phyloP scores from a whole-genome alignment of 2,888 invertebrate species.

The Elmis aenea region DNA sequence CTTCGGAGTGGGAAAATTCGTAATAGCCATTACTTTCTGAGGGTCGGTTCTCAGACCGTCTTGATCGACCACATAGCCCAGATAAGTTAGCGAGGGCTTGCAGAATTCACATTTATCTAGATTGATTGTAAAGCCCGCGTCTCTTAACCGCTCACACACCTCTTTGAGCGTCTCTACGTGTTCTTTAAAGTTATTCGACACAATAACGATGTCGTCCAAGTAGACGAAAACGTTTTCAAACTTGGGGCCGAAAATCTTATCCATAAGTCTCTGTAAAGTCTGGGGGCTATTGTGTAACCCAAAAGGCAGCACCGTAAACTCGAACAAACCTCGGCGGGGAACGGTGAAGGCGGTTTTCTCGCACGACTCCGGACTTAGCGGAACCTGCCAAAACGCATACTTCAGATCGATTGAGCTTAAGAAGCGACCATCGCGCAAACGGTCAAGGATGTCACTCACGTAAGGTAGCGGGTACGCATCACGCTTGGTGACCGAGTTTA shows the following conservation, averaged over 20 bases:
- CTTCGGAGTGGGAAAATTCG: conserved; percentile 26
- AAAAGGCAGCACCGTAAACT: conserved; percentile 26
- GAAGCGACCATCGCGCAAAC: conserved; percentile 23
- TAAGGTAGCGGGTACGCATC: conserved; percentile 28
- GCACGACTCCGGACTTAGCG: conserved; percentile 17
- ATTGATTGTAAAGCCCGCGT: conserved; percentile 26
- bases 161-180: conserved; percentile 18
- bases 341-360: conserved; percentile 34
- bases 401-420: conserved; percentile 24
- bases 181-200: conserved; percentile 9
- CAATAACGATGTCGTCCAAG: conserved; percentile 28
- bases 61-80: conserved; percentile 27
- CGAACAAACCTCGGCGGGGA: conserved; percentile 28
- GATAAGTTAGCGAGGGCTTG: conserved; percentile 22
- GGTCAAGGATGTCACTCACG: conserved; percentile 24
- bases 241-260: conserved; percentile 21
- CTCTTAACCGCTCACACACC: conserved; percentile 15
- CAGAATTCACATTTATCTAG: too few relatives aligned
- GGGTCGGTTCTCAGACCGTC: conserved; percentile 27
- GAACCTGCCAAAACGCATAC: conserved; percentile 28
- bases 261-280: conserved; percentile 21
- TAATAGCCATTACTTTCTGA: conserved; percentile 28
- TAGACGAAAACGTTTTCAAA: conserved; percentile 23
- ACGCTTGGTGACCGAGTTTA: conserved; percentile 26
- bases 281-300: conserved; percentile 22